Base-by-base conservation (phyloP, 2,113 vertebrate species). In the Sterrhoptilus dennistouni region DNA sequence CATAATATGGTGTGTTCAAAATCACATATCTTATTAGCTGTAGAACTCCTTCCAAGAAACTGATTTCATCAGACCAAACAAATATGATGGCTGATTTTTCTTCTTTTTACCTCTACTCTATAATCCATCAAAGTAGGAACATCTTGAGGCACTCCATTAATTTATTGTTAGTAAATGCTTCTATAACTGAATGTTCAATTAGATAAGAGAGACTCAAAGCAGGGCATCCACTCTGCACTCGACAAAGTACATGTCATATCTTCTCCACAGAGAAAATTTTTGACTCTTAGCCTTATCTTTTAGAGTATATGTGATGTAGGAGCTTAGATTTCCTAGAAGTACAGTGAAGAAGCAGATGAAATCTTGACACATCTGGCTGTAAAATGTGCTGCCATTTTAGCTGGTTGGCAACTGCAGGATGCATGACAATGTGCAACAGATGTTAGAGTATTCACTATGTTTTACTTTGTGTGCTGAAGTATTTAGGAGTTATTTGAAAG, bases 391-490 rank as follows among this genome's bases (percentile, higher is more conserved):
- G 56, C 59, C 25, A 7, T 82, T 94, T 96, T 69, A 83, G 36
- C 66, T 89, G 54, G 42, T 47, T 95, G 77, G 83, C 77, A 95
- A 66, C 52, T 40, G 53, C 69, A 92, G 74, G 35, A 60, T 91
- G 64, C 52, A 47, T 66, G 87, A 91, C 83, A 90, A 90, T 36
- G 49, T 78, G 61, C 44, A 91, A 63, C 89, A 96, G 83, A 95
- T 95, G 87, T 56, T 94, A 76, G 33, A 82, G 63, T 84, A 95
- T 94, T 92, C 88, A 95, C 31, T 18, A 22, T 61, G 44, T 92
- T 93, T 87, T 83, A 68, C 83, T 94, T 94, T 90, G 83, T 93
- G 35, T 79, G 56, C 64, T 89, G 64, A 92, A 95, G 88, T 72
- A 68, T 92, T 94, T 90, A 90, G 69, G 65, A 90, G 72, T 84